Evolutionary conservation across 1,140 invertebrate genomes (phyloP).

Genomic region (Gonatopus flavifemur): DNA sequence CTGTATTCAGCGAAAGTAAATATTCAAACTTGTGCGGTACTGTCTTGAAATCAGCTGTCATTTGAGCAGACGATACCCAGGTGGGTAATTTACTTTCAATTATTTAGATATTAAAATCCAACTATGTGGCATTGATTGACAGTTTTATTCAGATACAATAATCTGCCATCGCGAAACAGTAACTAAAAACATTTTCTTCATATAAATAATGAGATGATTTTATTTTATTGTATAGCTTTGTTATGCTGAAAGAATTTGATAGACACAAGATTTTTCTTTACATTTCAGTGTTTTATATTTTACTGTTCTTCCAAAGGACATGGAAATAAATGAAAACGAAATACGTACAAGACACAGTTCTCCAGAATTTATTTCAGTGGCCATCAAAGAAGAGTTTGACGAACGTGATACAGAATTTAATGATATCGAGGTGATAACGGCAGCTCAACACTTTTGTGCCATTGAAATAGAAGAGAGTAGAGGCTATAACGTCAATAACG

Average conservation of each 20-base stretch:
- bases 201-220: not conserved
- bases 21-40: slow-evolving; percentile 7
- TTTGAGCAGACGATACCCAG: slow-evolving; percentile 32
- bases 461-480: slow-evolving; percentile 31
- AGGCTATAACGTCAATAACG: not conserved
- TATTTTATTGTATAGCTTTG: not conserved
- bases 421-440: slow-evolving; percentile 26
- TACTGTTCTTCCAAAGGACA: slow-evolving; percentile 17
- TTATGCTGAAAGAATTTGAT: not conserved
- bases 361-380: slow-evolving; percentile 20
- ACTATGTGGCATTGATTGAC: not conserved
- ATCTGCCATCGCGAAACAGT: not conserved
- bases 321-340: slow-evolving; percentile 36
- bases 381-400: slow-evolving; percentile 19
- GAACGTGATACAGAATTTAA: slow-evolving; percentile 22
- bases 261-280: not conserved
- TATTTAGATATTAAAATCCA: not conserved
- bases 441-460: slow-evolving; percentile 29
- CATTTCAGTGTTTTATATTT: slow-evolving; percentile 16
- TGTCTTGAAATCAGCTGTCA: slow-evolving; percentile 31
- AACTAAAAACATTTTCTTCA: slow-evolving; percentile 1
- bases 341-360: slow-evolving; percentile 25
- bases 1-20: slow-evolving; percentile 10
- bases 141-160: not conserved
- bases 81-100: slow-evolving; percentile 13